Conservation (phyloP, 2,888 invertebrate species). For the Theretra japonica region DNA sequence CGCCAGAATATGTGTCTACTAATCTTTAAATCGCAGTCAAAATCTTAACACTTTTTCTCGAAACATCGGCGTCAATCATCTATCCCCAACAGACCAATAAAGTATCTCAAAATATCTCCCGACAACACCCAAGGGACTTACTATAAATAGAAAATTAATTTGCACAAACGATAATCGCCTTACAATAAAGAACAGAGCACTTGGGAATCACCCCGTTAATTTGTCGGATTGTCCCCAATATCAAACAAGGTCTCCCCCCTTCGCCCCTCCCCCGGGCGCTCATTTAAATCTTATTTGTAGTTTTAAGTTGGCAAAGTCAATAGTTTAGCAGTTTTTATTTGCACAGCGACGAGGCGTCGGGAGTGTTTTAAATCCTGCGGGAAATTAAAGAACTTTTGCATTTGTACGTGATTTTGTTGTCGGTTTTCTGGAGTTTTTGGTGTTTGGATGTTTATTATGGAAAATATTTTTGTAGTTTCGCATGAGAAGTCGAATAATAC, state of each 20-base stretch:
- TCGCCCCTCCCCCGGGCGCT: conserved; percentile 45
- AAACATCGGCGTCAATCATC: too few species aligned
- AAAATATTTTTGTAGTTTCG: too few species aligned
- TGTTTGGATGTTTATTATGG: neutral
- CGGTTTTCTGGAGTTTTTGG: neutral
- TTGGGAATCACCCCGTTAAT: conserved; percentile 2
- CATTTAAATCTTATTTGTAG: conserved; percentile 82
- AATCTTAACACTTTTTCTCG: too few species aligned
- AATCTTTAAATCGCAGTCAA: too few species aligned
- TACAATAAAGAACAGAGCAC: conserved; percentile 8
- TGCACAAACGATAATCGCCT: conserved; percentile 13
- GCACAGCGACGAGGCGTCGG: conserved; percentile 13
- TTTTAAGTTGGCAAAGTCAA: conserved; percentile 78
- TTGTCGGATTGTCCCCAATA: conserved; percentile 6
- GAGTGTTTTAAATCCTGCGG: conserved; percentile 24
- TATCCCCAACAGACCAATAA: neutral
- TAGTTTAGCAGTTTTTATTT: conserved; percentile 49
- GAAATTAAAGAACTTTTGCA: conserved; percentile 27
- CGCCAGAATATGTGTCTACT: too few species aligned
- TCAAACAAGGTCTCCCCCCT: neutral
- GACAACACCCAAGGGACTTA: neutral
- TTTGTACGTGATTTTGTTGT: neutral
- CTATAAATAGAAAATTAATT: conserved; percentile 12
- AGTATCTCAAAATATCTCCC: neutral
- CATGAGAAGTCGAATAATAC: too few species aligned